These are phyloP conservation scores for Pachycephus smyrnensis DNA, from an alignment of 2,888 invertebrate genomes.

Conservation along the genomic window DNA sequence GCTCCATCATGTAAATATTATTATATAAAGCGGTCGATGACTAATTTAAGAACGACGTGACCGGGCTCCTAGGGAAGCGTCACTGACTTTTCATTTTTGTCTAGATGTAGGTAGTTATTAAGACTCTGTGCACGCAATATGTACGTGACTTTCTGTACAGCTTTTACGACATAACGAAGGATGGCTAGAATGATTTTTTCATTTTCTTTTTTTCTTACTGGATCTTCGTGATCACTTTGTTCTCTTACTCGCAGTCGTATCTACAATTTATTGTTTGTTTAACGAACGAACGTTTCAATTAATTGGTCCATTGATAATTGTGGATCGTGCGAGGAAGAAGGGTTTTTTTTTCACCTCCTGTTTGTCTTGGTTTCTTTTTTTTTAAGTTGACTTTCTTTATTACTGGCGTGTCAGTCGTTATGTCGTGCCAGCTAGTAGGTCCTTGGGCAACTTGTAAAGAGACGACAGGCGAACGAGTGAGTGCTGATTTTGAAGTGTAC, in stretches of 20 bases:
- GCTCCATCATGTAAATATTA: constrained; percentile 82
- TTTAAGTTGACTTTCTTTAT: neutral
- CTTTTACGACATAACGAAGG: constrained; percentile 46
- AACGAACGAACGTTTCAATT: neutral
- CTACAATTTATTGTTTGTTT: neutral
- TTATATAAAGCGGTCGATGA: neutral
- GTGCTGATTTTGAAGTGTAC: neutral
- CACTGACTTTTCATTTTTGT: neutral
- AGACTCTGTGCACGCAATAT: constrained; percentile 2
- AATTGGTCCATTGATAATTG: constrained; percentile 38
- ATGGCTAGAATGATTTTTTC: constrained; percentile 1
- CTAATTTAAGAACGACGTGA: neutral
- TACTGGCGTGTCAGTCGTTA: constrained; percentile 9
- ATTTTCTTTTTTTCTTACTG: constrained; percentile 17
- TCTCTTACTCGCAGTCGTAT: neutral
- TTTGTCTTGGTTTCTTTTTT: neutral
- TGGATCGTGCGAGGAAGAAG: constrained; percentile 1
- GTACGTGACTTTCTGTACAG: constrained; percentile 46
- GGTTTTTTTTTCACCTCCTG: neutral
- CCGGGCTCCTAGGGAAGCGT: neutral
- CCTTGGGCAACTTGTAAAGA: neutral
- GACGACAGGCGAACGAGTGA: neutral
- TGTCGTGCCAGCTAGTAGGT: neutral
- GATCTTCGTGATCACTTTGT: neutral
- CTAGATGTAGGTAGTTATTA: neutral